A percentile compares a stretch with the other conserved stretches of the same genome.
Conservation (phyloP, 2,113 vertebrate species). For the Hippolais icterina region DNA sequence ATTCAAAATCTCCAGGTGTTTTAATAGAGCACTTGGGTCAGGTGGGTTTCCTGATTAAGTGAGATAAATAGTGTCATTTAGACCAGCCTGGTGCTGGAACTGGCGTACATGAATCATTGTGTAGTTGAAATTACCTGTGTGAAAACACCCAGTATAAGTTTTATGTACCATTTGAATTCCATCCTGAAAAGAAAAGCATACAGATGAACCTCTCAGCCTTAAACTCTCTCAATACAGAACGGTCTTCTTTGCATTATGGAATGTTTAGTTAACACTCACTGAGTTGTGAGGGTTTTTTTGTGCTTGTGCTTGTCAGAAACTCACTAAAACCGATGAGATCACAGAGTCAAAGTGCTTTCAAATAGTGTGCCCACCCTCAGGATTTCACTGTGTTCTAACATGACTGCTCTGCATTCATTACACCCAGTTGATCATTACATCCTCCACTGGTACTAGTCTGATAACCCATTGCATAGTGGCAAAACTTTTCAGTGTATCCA, state of each 20-base stretch:
- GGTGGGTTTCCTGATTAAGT: slow-evolving; percentile 11
- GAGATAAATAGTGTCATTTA: slow-evolving; percentile 16
- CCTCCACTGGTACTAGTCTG: not conserved
- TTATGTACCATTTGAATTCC: rapidly evolving
- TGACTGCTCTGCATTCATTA: not conserved
- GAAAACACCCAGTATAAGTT: not conserved
- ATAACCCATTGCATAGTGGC: not conserved
- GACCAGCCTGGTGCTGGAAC: not conserved
- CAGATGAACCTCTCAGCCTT: not conserved
- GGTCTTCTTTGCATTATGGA: not conserved
- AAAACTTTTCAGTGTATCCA: not conserved
- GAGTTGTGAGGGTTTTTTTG: not conserved
- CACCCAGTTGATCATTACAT: not conserved
- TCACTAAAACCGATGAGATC: not conserved
- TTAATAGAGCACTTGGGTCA: not conserved
- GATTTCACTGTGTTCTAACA: not conserved
- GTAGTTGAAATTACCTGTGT: not conserved
- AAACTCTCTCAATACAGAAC: not conserved
- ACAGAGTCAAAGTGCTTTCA: not conserved
- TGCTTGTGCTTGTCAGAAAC: not conserved
- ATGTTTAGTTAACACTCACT: not conserved
- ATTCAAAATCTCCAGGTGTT: not conserved
- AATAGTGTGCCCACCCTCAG: not conserved
- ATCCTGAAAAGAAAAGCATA: not conserved
- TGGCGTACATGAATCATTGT: not conserved